A percentile compares a stretch with the other conserved stretches of the same genome.
These are phyloP conservation scores for Engystomops pustulosus DNA, from an alignment of 2,113 vertebrate species.

Conservation along the genomic window DNA sequence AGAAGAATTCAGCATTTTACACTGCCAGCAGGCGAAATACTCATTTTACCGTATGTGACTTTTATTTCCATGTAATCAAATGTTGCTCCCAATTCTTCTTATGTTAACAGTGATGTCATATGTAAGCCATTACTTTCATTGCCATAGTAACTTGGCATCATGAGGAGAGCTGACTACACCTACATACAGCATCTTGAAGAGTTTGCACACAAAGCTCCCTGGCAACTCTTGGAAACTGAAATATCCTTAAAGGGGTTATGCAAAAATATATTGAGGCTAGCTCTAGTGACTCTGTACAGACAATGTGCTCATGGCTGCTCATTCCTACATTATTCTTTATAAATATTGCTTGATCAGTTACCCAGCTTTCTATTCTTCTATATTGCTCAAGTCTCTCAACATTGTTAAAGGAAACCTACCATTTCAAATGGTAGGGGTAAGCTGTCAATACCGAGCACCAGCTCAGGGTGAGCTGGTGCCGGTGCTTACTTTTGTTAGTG, in stretches of 20 bases:
- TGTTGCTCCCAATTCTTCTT: background rate
- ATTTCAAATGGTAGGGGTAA: no score
- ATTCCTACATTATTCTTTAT: no score
- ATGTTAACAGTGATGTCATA: background rate
- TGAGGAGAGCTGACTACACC: background rate
- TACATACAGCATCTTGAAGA: background rate
- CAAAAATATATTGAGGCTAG: no score
- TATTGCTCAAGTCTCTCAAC: no score
- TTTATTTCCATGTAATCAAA: background rate
- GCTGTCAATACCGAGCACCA: no score
- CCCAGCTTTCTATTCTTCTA: no score
- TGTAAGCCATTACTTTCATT: conserved; percentile 3
- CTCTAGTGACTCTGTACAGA: no score
- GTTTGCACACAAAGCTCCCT: background rate
- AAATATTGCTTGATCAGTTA: no score
- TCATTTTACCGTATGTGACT: background rate
- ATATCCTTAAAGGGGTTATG: background rate
- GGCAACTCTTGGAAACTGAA: background rate
- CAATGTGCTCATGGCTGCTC: no score
- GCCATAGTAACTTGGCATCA: conserved; percentile 17
- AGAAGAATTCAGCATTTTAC: background rate
- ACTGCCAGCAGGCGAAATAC: background rate
- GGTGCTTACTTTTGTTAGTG: no score
- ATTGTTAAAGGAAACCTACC: no score
- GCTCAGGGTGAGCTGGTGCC: no score